A percentile compares a stretch with the other conserved stretches of the same genome.
phyloP scores from a whole-genome alignment of 2,797 vertebrate genomes.

The Carduelis carduelis region DNA sequence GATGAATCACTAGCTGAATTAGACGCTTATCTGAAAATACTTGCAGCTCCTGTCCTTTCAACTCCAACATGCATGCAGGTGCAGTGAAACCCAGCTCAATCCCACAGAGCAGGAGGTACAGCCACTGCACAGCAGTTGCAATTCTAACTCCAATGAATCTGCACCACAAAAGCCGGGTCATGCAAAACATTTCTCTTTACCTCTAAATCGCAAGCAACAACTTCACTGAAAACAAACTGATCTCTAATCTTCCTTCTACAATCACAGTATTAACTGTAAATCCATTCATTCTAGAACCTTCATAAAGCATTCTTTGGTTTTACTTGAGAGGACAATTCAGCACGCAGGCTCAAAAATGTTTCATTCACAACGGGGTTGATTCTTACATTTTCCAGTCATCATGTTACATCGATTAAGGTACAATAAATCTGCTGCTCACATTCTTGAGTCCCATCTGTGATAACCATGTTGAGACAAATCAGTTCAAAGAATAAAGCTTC shows the following conservation, averaged over 20 bases:
- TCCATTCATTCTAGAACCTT: background rate
- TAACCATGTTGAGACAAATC: background rate
- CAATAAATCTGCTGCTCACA: background rate
- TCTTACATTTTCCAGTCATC: background rate
- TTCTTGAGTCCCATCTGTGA: background rate
- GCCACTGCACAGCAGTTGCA: background rate
- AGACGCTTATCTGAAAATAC: background rate
- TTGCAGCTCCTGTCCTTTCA: background rate
- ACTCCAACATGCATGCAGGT: rapidly evolving
- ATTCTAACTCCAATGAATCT: background rate
- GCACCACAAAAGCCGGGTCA: background rate
- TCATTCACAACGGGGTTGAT: background rate
- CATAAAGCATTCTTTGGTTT: background rate
- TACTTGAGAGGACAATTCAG: background rate
- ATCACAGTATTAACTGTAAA: background rate
- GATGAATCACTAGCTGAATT: background rate
- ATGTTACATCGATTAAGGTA: background rate
- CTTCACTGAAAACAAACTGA: background rate
- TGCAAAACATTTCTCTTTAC: background rate
- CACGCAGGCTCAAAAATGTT: background rate
- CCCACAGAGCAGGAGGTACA: background rate
- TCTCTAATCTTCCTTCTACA: background rate
- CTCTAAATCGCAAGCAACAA: background rate
- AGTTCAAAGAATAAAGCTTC: background rate
- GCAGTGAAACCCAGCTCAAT: background rate